Evolutionary conservation across 2,888 invertebrate species (phyloP), one percentile per base, ranked within the genome.

Genomic region (Anodontia alba): DNA sequence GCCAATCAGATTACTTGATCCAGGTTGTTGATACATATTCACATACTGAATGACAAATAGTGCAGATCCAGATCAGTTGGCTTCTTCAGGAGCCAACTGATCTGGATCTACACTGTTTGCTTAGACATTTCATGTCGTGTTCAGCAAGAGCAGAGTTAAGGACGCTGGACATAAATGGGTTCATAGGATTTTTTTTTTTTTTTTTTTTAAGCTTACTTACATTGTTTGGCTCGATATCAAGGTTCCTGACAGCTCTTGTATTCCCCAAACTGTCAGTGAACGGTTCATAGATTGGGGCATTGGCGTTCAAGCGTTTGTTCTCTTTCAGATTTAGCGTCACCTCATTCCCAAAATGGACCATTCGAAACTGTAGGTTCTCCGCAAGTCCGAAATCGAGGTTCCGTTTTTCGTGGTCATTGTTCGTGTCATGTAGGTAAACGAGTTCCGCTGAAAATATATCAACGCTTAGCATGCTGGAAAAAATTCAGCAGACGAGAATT

Each of bases 201-300:
- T n/a, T n/a, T n/a, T n/a, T n/a, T n/a, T n/a, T n/a, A n/a, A n/a
- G n/a, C n/a, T 38, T 10, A 33, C 62, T 33, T 20, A 62, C 62
- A 15, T 62, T 62, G 17, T 62, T 62, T 1, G 62, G 33, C 29
- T 31, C 5, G 20, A 62, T 62, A 10, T 62, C 33, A 8, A 7
- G 10, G n/a, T 33, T 62, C 33, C 5, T 62, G 3, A 33, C 33
- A 17, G 43, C 43, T 15, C 26, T 69, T 5, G 10, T 36, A 2
- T 31, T 36, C 8, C 36, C 36, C 3, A n/a, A 1, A 5, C 3
- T 12, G 69, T 42, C 29, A 23, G 15, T 7, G 2, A 5, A 23
- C 8, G n/a, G 31, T 26, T 42, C 46, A n/a, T 69, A 69, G 69
- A 69, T 69, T 26, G 69, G 69, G 3, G 69, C 69, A 23, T 69